Evolutionary conservation across 2,888 invertebrate species (phyloP).

Genomic region (Athripsodes cinereus): DNA sequence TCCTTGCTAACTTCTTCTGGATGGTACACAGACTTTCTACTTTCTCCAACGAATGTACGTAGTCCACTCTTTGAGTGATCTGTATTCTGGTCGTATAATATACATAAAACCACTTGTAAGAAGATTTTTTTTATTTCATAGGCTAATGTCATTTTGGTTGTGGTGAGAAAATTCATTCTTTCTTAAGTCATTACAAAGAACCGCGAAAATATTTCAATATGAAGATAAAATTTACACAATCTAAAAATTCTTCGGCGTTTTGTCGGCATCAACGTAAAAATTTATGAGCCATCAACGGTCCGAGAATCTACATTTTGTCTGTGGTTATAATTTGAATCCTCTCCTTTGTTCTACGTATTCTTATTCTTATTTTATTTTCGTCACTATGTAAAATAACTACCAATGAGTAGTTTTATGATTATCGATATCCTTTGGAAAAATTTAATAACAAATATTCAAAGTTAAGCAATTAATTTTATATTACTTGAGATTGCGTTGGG

Average conservation of each 20-base stretch:
- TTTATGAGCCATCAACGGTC: conserved; percentile 1
- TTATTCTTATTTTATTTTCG: background rate
- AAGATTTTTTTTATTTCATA: background rate
- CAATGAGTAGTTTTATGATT: too few relatives aligned
- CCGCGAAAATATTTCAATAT: background rate
- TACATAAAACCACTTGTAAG: background rate
- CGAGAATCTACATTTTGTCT: background rate
- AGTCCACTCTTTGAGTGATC: background rate
- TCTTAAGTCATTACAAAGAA: background rate
- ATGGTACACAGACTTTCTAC: too few relatives aligned
- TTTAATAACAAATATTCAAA: too few relatives aligned
- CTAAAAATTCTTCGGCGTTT: background rate
- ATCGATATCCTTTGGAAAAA: too few relatives aligned
- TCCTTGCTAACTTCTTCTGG: too few relatives aligned
- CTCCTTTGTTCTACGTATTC: background rate
- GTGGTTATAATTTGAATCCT: background rate
- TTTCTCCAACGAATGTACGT: too few relatives aligned
- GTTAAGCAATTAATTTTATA: too few relatives aligned
- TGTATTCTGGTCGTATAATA: background rate
- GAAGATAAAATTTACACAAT: background rate
- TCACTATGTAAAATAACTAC: background rate
- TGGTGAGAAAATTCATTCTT: background rate
- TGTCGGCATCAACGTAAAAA: conserved; percentile 1
- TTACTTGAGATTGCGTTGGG: too few relatives aligned
- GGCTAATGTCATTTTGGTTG: background rate